Conservation (phyloP, 2,797 vertebrate genomes). For the Mormyrus proboscirostris region DNA sequence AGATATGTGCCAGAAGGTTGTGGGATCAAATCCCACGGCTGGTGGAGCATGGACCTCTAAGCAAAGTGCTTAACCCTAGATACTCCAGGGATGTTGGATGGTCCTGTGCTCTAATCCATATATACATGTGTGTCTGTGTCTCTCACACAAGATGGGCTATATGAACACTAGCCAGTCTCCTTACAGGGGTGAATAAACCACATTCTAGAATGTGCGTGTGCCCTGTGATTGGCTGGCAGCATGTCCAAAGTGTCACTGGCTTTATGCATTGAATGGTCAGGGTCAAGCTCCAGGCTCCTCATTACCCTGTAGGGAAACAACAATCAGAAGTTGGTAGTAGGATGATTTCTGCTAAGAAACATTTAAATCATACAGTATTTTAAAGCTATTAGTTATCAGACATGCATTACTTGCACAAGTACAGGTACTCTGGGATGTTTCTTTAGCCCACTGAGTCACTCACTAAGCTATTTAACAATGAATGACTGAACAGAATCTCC, state of each 20-base stretch:
- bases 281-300: neutral
- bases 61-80: neutral
- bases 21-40: neutral
- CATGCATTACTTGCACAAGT: neutral
- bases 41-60: neutral
- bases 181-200: neutral
- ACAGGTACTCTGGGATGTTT: neutral
- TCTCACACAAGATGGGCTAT: neutral
- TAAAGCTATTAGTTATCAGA: neutral
- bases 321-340: neutral
- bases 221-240: neutral
- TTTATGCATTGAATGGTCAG: neutral
- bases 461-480: neutral
- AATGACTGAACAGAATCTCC: neutral
- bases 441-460: neutral
- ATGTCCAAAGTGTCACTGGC: neutral
- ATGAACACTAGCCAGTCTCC: neutral
- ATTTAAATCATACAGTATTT: neutral
- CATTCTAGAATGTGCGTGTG: neutral
- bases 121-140: neutral
- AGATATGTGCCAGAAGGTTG: neutral
- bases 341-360: neutral
- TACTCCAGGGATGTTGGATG: neutral
- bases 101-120: neutral
- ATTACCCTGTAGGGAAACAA: neutral